phyloP scores from a whole-genome alignment of 2,797 vertebrate species.

The Eospalax fontanierii region DNA sequence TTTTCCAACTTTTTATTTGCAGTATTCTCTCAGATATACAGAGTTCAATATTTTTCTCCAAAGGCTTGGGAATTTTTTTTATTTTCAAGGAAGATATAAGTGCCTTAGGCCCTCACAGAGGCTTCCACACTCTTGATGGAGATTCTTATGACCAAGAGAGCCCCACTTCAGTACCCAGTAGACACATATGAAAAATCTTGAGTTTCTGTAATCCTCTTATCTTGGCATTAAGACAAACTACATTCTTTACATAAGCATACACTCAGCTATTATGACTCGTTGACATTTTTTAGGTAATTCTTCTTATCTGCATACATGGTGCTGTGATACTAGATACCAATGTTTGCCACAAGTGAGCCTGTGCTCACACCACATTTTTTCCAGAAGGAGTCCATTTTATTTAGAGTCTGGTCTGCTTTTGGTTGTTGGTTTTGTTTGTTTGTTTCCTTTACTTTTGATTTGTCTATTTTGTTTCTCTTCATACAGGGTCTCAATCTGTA shows the following conservation, averaged over 20 bases:
- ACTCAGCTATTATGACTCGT: neutral
- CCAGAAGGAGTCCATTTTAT: neutral
- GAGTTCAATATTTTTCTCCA: neutral
- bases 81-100: neutral
- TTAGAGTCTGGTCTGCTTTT: neutral
- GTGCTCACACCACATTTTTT: neutral
- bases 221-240: neutral
- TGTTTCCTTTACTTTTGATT: neutral
- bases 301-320: neutral
- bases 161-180: neutral
- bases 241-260: neutral
- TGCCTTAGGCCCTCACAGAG: neutral
- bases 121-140: neutral
- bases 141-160: neutral
- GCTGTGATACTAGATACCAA: neutral
- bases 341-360: neutral
- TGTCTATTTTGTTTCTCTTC: neutral
- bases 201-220: neutral
- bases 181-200: neutral
- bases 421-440: neutral
- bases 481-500: neutral
- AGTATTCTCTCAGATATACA: neutral
- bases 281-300: neutral
- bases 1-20: neutral
- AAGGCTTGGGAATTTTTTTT: neutral